These are phyloP conservation scores for Phragmatobia fuliginosa DNA, from an alignment of 2,888 invertebrate species.

Conservation along the genomic window DNA sequence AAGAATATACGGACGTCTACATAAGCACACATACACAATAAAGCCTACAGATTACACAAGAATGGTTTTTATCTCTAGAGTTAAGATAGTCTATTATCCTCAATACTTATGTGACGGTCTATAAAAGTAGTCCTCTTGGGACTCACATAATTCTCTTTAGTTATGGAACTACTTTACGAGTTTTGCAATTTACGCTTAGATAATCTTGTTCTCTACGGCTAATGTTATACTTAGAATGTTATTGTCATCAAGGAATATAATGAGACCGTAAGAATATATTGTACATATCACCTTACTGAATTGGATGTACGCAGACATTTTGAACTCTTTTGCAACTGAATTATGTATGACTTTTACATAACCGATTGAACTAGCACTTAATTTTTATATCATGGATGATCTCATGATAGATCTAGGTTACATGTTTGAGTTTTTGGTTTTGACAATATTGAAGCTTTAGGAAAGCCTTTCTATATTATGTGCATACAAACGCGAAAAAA, in stretches of 20 bases:
- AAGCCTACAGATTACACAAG: slow-evolving; percentile 9
- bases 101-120: slow-evolving; percentile 44
- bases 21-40: slow-evolving; percentile 3
- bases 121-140: slow-evolving; percentile 38
- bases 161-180: slow-evolving; percentile 33
- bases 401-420: too few species aligned
- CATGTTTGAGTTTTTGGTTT: too few species aligned
- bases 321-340: background rate
- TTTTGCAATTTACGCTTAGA: slow-evolving; percentile 28
- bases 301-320: background rate
- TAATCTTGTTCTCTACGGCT: slow-evolving; percentile 14
- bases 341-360: too few species aligned
- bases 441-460: too few species aligned
- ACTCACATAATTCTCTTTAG: slow-evolving; percentile 27
- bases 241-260: background rate
- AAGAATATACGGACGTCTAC: background rate
- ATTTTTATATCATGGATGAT: too few species aligned
- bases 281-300: background rate
- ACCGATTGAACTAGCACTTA: too few species aligned
- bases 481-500: too few species aligned
- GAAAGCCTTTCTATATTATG: too few species aligned
- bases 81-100: slow-evolving; percentile 40
- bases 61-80: slow-evolving; percentile 43
- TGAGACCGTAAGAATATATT: background rate
- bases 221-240: slow-evolving; percentile 3